Base-by-base conservation (phyloP, 2,797 vertebrate species). In the Halcyon chelicuti region DNA sequence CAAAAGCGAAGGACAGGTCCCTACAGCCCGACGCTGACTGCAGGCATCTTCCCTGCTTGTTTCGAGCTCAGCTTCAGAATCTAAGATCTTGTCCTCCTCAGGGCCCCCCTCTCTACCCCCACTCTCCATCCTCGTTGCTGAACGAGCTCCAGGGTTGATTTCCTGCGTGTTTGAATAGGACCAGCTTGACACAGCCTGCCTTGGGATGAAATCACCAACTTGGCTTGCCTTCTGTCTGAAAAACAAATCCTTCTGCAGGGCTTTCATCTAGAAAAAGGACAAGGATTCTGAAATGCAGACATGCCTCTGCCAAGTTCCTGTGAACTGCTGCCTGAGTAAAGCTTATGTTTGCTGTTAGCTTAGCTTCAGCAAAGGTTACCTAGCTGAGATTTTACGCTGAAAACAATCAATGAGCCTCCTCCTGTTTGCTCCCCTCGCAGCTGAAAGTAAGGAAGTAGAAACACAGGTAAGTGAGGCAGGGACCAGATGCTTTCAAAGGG, bases 121-220 rank as follows among this genome's bases (percentile, higher is more conserved):
- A 3, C 79, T 90, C 93, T 63, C 81, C 82, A 84, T 95, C 78
- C 92, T 70, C 60, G 0, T 78, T 95, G 85, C 96, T 97, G 96
- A 96, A 93, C 13, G 0, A 72, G 77, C 86, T 97, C 97, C 97
- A 97, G 94, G 83, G 35, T 73, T 96, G 96, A 96, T 96, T 97
- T 97, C 95, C 95, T 97, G 96, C 87, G 0, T 95, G 94, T 94
- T 96, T 97, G 96, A 96, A 97, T 97, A 93, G 92, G 93, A 93
- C 95, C 96, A 97, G 96, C 96, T 97, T 96, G 96, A 97, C 95
- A 96, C 94, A 97, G 97, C 96, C 96, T 97, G 97, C 92, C 94
- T 97, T 77, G 86, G 90, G 95, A 97, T 97, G 97, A 97, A 97
- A 97, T 97, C 97, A 97, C 94, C 96, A 94, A 96, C 90, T 97